Conservation (phyloP, 2,888 invertebrate genomes). For the Rhogogaster chlorosoma region DNA sequence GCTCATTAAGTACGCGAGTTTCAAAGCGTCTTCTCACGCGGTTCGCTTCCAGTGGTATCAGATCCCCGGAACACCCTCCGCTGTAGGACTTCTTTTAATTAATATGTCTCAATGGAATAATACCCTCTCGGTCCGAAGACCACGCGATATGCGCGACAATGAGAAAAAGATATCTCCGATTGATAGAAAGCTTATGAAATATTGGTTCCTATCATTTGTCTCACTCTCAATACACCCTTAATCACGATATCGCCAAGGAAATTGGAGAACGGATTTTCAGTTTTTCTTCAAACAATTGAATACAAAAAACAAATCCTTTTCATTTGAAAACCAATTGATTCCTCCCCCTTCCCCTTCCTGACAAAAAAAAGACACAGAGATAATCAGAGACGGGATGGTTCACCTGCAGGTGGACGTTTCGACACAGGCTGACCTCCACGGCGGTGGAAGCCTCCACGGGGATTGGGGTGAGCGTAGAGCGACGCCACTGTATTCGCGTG, state of each 20-base stretch:
- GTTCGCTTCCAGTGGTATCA: neutral
- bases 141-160: slow-evolving; percentile 31
- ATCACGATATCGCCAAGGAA: neutral
- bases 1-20: neutral
- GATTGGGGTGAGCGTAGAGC: slow-evolving; percentile 75
- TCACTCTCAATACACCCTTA: neutral
- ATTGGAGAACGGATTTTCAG: neutral
- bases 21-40: neutral
- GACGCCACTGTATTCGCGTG: slow-evolving; percentile 88
- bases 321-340: neutral
- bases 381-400: slow-evolving; percentile 27
- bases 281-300: neutral
- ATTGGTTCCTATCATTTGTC: slow-evolving; percentile 28
- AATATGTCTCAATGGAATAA: slow-evolving; percentile 24
- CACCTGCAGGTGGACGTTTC: slow-evolving; percentile 75
- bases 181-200: neutral
- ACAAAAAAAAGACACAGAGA: neutral
- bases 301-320: neutral
- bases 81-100: slow-evolving; percentile 18
- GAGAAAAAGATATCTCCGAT: slow-evolving; percentile 15
- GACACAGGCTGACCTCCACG: slow-evolving; percentile 77
- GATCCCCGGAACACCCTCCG: slow-evolving; percentile 1
- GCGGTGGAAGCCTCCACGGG: slow-evolving; percentile 80
- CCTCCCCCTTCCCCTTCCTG: neutral
- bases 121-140: neutral